Conservation (phyloP, 2,888 invertebrate genomes). For the Eumerus sabulonum region DNA sequence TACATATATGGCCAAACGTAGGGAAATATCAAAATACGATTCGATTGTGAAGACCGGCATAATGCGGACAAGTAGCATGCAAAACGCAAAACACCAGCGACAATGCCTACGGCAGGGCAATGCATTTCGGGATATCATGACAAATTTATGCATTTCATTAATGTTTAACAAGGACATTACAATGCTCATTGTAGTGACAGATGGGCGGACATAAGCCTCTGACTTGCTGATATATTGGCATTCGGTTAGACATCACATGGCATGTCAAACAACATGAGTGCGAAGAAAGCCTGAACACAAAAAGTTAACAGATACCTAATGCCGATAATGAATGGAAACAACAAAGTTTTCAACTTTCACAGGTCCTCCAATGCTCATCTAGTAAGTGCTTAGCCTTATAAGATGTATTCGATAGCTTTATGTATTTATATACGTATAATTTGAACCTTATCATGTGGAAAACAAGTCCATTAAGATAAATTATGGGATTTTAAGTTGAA, state of each 20-base stretch:
- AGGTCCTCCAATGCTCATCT: conserved; percentile 39
- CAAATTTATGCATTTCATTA: conserved; percentile 69
- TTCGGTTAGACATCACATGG: conserved; percentile 57
- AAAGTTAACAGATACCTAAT: not conserved
- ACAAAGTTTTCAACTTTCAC: conserved; percentile 29
- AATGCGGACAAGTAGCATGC: no score
- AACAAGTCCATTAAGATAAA: conserved; percentile 56
- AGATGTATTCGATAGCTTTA: no score
- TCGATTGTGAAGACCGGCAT: no score
- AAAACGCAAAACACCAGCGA: no score
- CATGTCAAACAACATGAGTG: conserved; percentile 19
- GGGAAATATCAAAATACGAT: no score
- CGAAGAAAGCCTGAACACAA: not conserved
- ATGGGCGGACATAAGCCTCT: conserved; percentile 65
- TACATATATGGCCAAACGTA: no score
- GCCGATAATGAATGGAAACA: not conserved
- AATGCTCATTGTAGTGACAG: conserved; percentile 66
- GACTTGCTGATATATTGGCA: conserved; percentile 60
- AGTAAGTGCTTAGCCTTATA: conserved; percentile 8
- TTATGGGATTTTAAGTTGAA: conserved; percentile 60
- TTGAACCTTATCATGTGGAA: conserved; percentile 47
- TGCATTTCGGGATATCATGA: conserved; percentile 67
- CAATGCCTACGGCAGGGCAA: conserved; percentile 41
- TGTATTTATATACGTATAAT: conserved; percentile 1
- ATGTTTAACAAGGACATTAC: conserved; percentile 68